These are phyloP conservation scores for Phrynocephalus forsythii DNA, from an alignment of 2,797 vertebrate species.

Conservation along the genomic window DNA sequence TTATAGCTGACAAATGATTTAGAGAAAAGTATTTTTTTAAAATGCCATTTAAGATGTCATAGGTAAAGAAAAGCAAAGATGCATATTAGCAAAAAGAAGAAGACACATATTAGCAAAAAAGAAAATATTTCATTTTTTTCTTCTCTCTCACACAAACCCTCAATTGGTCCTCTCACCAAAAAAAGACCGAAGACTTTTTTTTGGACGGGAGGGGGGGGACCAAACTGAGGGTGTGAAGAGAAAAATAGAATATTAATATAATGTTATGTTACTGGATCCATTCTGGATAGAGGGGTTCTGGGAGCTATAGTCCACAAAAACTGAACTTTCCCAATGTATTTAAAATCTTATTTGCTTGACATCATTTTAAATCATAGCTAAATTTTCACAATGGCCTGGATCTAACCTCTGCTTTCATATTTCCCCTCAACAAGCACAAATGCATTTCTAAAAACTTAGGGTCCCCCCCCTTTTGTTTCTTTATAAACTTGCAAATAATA, in stretches of 20 bases:
- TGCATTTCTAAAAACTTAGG: not conserved
- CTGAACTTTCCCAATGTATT: not conserved
- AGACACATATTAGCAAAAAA: not conserved
- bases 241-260: too few relatives aligned
- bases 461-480: not conserved
- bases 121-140: not conserved
- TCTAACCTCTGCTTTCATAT: not conserved
- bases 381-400: not conserved
- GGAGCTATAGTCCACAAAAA: not conserved
- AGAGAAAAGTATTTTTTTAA: too few relatives aligned
- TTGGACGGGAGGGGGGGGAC: too few relatives aligned
- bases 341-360: not conserved
- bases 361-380: not conserved
- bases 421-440: conserved; percentile 5
- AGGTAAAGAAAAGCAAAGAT: not conserved
- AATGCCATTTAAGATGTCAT: too few relatives aligned
- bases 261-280: not conserved
- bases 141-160: too few relatives aligned
- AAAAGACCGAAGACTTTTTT: too few relatives aligned
- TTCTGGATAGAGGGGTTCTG: not conserved
- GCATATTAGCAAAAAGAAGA: too few relatives aligned
- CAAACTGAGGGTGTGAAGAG: too few relatives aligned
- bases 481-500: conserved; percentile 19
- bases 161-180: too few relatives aligned
- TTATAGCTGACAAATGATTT: too few relatives aligned